Base-by-base conservation (phyloP, 2,888 invertebrate species). In the Dolichopus griseipennis region DNA sequence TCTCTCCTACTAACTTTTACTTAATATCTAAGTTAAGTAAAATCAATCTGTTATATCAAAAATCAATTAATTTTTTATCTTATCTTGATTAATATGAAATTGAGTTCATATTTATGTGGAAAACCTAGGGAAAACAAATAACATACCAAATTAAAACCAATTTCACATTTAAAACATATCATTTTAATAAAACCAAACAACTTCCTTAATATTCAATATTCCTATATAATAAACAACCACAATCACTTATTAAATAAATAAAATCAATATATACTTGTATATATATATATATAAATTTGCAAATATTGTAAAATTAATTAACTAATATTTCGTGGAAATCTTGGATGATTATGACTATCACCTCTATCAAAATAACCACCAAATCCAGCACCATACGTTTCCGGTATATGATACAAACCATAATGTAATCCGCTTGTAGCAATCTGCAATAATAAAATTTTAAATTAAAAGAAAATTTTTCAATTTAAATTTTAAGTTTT, bases 391-490 rank as follows among this genome's bases (percentile, higher is more conserved):
- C 74, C 75, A 68, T 75, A 72, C 71, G 83, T 74, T 68, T 78
- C 78, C 73, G 83, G 84, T 68, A 84, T 78, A 70, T 88, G 88
- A 77, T 91, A 91, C 66, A 90, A 84, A 22, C 91, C 91, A 76
- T 91, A 91, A 82, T 87, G 90, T 70, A 91, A 76, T 78, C 90
- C 88, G 81, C 85, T 90, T 73, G 89, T 84, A 75, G 90, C 89
- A 75, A 89, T 85, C 87, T 87, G 79, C 80, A 81, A 37, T 2
- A 37, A 37, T 37, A 1, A 34, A 34, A 37, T 37, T 10, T 37
- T 37, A 27, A 27, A 27, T 4, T 4, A 27, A 27, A 27, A 27
- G 27, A 27, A 27, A 27, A 27, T 27, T 27, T 78, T 81, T 79
- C 81, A 27, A 27, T 27, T 27, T 27, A 27, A 43, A 43, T 43